A percentile compares a stretch with the other conserved stretches of the same genome.
phyloP scores from a whole-genome alignment of 2,797 vertebrate genomes.

The Sciurus vulgaris region DNA sequence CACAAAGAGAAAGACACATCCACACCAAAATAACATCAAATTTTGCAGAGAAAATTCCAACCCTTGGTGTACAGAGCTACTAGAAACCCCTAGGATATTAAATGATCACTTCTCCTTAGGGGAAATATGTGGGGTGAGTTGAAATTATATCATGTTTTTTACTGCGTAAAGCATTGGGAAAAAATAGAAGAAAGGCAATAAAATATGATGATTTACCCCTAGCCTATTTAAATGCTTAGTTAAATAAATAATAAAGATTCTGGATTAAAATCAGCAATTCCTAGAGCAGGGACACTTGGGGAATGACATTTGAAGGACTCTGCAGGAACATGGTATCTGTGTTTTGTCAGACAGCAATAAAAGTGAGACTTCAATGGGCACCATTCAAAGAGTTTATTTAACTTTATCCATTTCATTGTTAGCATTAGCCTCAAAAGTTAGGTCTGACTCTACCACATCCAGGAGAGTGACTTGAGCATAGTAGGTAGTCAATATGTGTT shows the following conservation, averaged over 20 bases:
- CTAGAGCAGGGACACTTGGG: neutral
- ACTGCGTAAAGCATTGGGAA: neutral
- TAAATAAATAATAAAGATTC: conserved; percentile 56
- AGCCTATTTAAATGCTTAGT: conserved; percentile 60
- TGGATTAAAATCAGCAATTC: neutral
- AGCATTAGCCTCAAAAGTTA: neutral
- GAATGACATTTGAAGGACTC: conserved; percentile 41
- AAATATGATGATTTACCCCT: conserved; percentile 6
- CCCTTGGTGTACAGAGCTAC: neutral
- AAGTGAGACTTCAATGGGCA: neutral
- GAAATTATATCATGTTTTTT: conserved; percentile 43
- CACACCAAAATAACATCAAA: conserved; percentile 13
- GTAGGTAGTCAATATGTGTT: neutral
- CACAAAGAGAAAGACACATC: conserved; percentile 42
- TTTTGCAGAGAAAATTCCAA: conserved; percentile 42
- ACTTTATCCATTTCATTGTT: neutral
- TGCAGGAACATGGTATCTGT: neutral
- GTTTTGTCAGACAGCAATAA: neutral
- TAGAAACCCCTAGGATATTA: conserved; percentile 52
- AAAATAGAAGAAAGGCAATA: conserved; percentile 18
- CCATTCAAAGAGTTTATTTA: neutral
- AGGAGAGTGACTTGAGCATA: neutral
- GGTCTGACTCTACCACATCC: neutral
- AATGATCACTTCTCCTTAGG: conserved; percentile 43
- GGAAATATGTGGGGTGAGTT: neutral